These are phyloP conservation scores for Eulemur coronatus DNA, from an alignment of 2,797 vertebrate species.

Conservation along the genomic window DNA sequence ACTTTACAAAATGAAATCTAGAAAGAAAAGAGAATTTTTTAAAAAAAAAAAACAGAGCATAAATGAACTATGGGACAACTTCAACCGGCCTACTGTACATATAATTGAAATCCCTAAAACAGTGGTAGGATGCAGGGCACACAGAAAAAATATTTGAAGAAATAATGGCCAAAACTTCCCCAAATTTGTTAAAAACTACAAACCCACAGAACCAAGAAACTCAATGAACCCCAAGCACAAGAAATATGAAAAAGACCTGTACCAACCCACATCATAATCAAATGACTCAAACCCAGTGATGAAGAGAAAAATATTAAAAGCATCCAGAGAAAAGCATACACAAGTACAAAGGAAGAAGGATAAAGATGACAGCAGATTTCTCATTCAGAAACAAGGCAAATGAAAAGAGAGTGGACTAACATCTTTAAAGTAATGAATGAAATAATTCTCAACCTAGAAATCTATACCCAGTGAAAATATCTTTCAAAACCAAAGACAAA, in stretches of 20 bases:
- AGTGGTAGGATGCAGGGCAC: neutral
- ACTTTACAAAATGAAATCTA: slow-evolving; percentile 21
- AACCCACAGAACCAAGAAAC: neutral
- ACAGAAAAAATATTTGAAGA: neutral
- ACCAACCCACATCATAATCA: neutral
- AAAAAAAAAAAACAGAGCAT: neutral
- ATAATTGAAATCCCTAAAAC: neutral
- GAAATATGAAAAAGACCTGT: neutral
- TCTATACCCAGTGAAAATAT: neutral
- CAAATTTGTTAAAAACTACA: neutral
- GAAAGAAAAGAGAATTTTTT: neutral
- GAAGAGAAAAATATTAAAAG: neutral
- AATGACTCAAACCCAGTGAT: neutral
- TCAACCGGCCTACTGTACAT: neutral
- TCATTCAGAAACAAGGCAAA: slow-evolving; percentile 23
- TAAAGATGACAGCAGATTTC: neutral
- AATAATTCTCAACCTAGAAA: neutral
- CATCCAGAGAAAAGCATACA: neutral
- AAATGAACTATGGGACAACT: neutral
- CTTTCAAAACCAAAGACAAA: slow-evolving; percentile 7
- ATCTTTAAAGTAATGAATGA: neutral
- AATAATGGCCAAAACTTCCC: neutral
- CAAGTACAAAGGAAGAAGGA: neutral
- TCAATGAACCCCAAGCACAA: neutral
- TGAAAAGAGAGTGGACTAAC: neutral